Conservation (phyloP, 1,140 invertebrate species). For the Zaprionus nigranus region DNA sequence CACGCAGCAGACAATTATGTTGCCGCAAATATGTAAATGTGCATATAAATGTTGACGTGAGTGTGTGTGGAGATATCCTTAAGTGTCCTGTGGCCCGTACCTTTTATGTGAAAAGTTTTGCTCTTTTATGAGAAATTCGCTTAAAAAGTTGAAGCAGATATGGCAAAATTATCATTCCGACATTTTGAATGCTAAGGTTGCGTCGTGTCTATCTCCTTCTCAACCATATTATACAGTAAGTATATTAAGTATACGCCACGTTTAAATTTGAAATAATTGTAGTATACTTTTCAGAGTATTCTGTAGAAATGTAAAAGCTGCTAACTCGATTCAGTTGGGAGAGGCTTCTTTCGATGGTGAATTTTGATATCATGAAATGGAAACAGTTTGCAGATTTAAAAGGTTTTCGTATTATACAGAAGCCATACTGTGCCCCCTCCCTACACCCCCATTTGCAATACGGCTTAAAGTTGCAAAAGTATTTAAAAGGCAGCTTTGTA, state of each 20-base stretch:
- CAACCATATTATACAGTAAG: not conserved
- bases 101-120: constrained; percentile 70
- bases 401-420: not conserved
- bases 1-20: constrained; percentile 58
- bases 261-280: not conserved
- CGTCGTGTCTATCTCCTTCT: not conserved
- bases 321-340: not conserved
- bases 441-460: not conserved
- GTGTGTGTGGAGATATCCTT: constrained; percentile 29
- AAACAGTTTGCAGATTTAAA: not conserved
- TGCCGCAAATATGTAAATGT: constrained; percentile 60
- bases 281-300: not conserved
- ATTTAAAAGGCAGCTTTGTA: not conserved
- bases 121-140: constrained; percentile 60
- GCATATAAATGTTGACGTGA: constrained; percentile 33
- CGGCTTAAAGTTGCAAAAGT: constrained; percentile 3
- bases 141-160: constrained; percentile 62
- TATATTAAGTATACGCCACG: not conserved
- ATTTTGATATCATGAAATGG: not conserved
- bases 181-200: constrained; percentile 34
- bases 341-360: not conserved
- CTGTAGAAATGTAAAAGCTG: not conserved
- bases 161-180: constrained; percentile 58
- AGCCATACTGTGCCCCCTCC: not conserved
- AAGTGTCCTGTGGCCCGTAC: constrained; percentile 38